phyloP scores from a whole-genome alignment of 2,888 invertebrate genomes.

The Lacanobia oleracea region DNA sequence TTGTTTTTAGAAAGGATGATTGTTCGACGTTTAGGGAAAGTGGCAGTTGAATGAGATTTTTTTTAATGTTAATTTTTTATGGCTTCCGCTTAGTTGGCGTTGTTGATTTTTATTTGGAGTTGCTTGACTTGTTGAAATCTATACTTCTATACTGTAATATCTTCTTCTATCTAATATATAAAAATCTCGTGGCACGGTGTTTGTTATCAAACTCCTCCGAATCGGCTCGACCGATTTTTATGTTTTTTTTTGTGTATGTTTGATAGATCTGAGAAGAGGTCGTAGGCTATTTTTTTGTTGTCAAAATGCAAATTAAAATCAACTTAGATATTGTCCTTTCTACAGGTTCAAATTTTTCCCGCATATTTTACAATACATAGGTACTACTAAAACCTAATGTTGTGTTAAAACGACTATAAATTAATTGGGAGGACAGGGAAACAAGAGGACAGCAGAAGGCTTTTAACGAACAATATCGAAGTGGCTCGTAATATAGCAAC shows the following conservation, averaged over 20 bases:
- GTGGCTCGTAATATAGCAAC: slow-evolving; percentile 6
- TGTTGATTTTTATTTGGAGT: neutral
- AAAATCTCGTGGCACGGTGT: too few species aligned
- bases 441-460: slow-evolving; percentile 21
- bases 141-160: too few species aligned
- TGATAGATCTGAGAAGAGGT: too few species aligned
- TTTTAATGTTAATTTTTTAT: slow-evolving; percentile 14
- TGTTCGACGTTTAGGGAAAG: slow-evolving; percentile 32
- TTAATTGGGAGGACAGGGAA: slow-evolving; percentile 11
- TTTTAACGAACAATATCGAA: slow-evolving; percentile 29
- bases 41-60: slow-evolving; percentile 23
- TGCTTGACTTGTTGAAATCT: too few species aligned
- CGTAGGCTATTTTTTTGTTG: too few species aligned
- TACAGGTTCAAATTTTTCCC: neutral
- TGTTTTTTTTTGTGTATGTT: too few species aligned
- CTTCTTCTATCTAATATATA: too few species aligned
- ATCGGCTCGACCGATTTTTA: too few species aligned
- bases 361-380: neutral
- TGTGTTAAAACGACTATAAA: slow-evolving; percentile 10
- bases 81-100: slow-evolving; percentile 8
- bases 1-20: slow-evolving; percentile 32
- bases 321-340: too few species aligned
- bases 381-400: neutral
- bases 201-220: too few species aligned
- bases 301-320: too few species aligned